Evolutionary conservation across 2,888 invertebrate genomes (phyloP).

Genomic region (Spodoptera littoralis): DNA sequence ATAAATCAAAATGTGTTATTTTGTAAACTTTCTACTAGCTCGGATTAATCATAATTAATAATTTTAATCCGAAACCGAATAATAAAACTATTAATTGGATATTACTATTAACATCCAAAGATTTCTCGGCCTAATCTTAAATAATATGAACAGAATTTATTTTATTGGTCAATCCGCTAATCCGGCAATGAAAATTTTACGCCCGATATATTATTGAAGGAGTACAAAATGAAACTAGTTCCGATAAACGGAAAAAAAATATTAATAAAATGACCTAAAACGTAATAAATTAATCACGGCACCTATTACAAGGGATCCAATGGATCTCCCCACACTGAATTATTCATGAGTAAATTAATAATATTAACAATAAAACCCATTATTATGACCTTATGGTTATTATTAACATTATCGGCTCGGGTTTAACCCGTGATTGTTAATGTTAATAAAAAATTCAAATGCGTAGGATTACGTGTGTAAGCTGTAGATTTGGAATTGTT

Average conservation of each 20-base stretch:
- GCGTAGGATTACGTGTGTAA: slow-evolving; percentile 80
- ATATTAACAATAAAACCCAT: slow-evolving; percentile 77
- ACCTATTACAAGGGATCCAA: slow-evolving; percentile 47
- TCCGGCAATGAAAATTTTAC: slow-evolving; percentile 48
- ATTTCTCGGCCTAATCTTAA: slow-evolving; percentile 27
- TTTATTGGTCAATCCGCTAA: slow-evolving; percentile 39
- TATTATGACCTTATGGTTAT: slow-evolving; percentile 69
- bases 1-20: slow-evolving; percentile 5
- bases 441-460: slow-evolving; percentile 88
- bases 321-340: slow-evolving; percentile 71
- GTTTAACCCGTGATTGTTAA: slow-evolving; percentile 77
- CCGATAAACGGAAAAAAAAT: slow-evolving; percentile 31
- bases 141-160: slow-evolving; percentile 24
- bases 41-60: slow-evolving; percentile 6
- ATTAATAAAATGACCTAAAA: slow-evolving; percentile 48
- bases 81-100: slow-evolving; percentile 35
- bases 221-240: slow-evolving; percentile 42
- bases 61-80: slow-evolving; percentile 25
- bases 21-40: background rate
- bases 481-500: slow-evolving; percentile 77
- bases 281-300: slow-evolving; percentile 50
- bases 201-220: slow-evolving; percentile 34
- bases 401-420: slow-evolving; percentile 67
- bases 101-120: slow-evolving; percentile 13
- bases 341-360: slow-evolving; percentile 86